Conservation (phyloP, 1,140 invertebrate species). For the Nasonia vitripennis region DNA sequence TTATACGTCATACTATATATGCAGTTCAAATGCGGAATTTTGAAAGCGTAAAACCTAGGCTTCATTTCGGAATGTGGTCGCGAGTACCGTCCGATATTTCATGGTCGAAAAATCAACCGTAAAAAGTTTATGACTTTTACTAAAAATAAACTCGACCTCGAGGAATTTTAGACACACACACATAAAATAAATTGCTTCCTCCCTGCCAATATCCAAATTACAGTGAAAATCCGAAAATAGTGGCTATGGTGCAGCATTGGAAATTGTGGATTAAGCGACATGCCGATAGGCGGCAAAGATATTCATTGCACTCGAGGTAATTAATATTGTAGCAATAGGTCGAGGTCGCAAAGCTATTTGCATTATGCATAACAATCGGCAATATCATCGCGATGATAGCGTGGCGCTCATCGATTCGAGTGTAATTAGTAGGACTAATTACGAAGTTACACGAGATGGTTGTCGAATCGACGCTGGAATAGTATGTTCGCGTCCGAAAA, state of each 20-base stretch:
- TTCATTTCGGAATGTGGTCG: too few relatives aligned
- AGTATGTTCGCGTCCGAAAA: not conserved
- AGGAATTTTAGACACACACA: not conserved
- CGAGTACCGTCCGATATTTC: not conserved
- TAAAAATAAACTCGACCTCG: not conserved
- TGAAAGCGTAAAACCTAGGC: too few relatives aligned
- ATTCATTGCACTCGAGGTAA: not conserved
- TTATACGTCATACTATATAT: too few relatives aligned
- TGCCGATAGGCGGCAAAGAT: not conserved
- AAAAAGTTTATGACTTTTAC: not conserved
- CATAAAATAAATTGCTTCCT: too few relatives aligned
- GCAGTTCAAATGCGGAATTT: too few relatives aligned
- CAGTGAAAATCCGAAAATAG: not conserved
- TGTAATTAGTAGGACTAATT: not conserved
- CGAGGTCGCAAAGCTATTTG: not conserved
- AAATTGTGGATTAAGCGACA: not conserved
- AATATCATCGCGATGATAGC: not conserved
- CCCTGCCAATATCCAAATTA: too few relatives aligned
- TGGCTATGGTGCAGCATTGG: too few relatives aligned
- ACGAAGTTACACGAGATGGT: not conserved
- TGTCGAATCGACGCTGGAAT: not conserved
- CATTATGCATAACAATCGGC: not conserved
- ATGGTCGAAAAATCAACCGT: not conserved
- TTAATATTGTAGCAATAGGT: not conserved
- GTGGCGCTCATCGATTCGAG: not conserved